Base-by-base conservation (phyloP, 2,113 vertebrate species). In the Rhineura floridana region DNA sequence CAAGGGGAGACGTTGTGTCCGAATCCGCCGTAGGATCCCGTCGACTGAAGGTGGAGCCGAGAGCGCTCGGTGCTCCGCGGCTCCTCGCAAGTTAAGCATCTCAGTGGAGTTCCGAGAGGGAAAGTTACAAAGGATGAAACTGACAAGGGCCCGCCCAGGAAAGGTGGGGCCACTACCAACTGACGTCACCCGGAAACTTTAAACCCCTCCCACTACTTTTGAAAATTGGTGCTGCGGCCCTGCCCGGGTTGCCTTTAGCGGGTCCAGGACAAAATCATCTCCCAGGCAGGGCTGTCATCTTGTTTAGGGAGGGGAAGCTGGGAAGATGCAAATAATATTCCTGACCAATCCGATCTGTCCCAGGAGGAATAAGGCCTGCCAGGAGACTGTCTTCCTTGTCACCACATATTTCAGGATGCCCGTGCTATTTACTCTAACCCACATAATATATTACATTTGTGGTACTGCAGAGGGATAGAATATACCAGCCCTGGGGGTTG, bases 61-160 rank as follows among this genome's bases (percentile, higher is more conserved):
- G 94, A 92, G 87, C 85, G 91, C 95, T 92, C 93, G 93, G 92
- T 93, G 94, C 95, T 94, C 83, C 81, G 90, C 63, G 85, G 88
- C 93, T 94, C 87, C 85, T 39, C 85, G 90, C 92, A 93, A 94
- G 93, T 94, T 91, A 90, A 94, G 94, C 95, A 95, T 95, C 94
- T 92, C 94, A 94, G 88, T 13, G 67, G 87, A 84, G 92, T 95
- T 95, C 91, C 46, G n/a, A 82, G 79, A 82, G 80, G 79, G 84
- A 86, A 90, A 90, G 89, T 90, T 90, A 77, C 79, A 11, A 76
- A 83, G 80, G 89, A 62, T 75, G 15, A 82, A 65, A 46, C 59
- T 11, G 70, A 36, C 59, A 28, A 76, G 63, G 62, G 1, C 59
- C 79, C 89, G 84, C 89, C 89, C 89, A 88, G 81, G 25, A 83